Percentiles rank a stretch among this genome's conserved stretches.
These are phyloP conservation scores for Streptopelia turtur DNA, from an alignment of 2,797 vertebrate genomes.

Conservation along the genomic window DNA sequence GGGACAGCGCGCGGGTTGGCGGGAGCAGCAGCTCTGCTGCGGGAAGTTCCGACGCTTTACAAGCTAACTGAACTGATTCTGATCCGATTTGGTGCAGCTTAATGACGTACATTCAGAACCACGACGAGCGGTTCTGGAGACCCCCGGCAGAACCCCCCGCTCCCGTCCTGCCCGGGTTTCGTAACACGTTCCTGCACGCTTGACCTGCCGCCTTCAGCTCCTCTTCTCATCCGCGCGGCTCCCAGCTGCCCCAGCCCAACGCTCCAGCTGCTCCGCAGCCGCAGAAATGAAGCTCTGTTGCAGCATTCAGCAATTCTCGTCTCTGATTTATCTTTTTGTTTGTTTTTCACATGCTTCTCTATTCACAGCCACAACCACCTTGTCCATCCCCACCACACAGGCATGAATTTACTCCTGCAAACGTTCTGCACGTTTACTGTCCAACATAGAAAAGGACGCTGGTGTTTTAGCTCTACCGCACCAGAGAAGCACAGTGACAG, in stretches of 20 bases:
- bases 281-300: not conserved
- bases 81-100: not conserved
- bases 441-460: not conserved
- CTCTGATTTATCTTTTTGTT: not conserved
- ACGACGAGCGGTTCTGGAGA: rapidly evolving
- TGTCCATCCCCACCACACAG: rapidly evolving
- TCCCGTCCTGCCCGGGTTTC: not conserved
- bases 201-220: conserved; percentile 26
- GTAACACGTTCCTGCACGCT: rapidly evolving
- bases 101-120: not conserved
- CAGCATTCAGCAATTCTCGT: not conserved
- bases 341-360: not conserved
- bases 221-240: not conserved
- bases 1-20: rapidly evolving
- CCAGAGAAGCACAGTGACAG: not conserved
- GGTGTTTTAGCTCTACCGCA: not conserved
- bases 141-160: not conserved
- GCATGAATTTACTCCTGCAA: not conserved
- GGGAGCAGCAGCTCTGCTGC: not conserved
- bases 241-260: not conserved
- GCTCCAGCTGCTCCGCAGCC: rapidly evolving
- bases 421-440: not conserved
- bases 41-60: not conserved
- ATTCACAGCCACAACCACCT: not conserved
- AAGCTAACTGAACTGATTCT: not conserved